Evolutionary conservation across 2,797 vertebrate genomes (phyloP).

Genomic region (Schizothorax lantsangensis): DNA sequence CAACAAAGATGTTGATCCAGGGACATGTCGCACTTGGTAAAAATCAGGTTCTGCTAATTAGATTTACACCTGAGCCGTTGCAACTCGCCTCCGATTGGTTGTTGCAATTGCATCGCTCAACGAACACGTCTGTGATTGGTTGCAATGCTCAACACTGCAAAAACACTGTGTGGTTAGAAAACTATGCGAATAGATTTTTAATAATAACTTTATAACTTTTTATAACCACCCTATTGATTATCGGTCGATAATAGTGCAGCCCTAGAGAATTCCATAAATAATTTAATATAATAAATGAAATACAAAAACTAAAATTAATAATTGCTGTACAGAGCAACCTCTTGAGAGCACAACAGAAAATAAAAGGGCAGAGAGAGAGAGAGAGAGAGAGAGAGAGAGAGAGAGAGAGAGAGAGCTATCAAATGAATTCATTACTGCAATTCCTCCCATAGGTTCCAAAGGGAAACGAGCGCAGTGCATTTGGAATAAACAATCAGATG

Average conservation of each 20-base stretch:
- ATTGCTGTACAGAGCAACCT: not conserved
- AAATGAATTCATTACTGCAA: constrained; percentile 83
- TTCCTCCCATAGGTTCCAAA: constrained; percentile 81
- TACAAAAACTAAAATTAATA: not conserved
- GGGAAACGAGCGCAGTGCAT: constrained; percentile 72
- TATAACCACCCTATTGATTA: not conserved
- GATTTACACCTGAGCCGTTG: not conserved
- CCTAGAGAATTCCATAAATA: too few species aligned
- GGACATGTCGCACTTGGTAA: too few species aligned
- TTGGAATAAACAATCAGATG: constrained; percentile 71
- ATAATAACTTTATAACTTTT: not conserved
- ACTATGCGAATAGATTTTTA: not conserved
- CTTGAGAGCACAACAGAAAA: constrained; percentile 64
- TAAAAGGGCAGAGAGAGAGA: constrained; percentile 69
- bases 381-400: constrained; percentile 61
- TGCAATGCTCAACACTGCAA: not conserved
- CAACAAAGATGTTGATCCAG: too few species aligned
- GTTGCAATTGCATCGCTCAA: too few species aligned
- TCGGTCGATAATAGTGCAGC: not conserved
- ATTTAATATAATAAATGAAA: not conserved
- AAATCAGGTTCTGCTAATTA: not conserved
- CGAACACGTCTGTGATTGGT: not conserved
- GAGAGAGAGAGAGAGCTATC: constrained; percentile 73
- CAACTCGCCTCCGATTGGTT: not conserved
- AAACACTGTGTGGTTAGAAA: not conserved